phyloP scores from a whole-genome alignment of 2,113 vertebrate genomes.

The Lepus timidus region DNA sequence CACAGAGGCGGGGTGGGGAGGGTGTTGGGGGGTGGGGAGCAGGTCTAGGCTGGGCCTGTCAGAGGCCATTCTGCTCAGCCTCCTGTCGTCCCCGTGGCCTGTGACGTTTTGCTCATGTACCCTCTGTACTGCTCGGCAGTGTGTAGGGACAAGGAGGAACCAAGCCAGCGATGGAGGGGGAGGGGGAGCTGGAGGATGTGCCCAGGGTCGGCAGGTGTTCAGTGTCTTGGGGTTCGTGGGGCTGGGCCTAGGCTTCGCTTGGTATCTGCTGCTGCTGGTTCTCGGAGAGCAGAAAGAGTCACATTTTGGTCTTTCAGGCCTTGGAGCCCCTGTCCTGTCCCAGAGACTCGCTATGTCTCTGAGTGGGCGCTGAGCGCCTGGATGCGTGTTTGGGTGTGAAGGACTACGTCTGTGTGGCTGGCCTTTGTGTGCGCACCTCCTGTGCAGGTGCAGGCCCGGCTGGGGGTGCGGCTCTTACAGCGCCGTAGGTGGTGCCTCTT shows the following conservation, averaged over 20 bases:
- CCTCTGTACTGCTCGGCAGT: background rate
- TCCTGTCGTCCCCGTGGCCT: background rate
- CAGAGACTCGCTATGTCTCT: background rate
- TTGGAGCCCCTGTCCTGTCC: background rate
- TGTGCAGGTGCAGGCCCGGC: background rate
- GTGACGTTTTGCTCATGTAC: background rate
- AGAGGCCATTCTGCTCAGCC: slow-evolving; percentile 7
- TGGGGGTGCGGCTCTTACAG: background rate
- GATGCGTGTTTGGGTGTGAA: background rate
- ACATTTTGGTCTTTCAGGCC: background rate
- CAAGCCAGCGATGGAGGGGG: background rate
- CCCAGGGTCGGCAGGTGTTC: background rate
- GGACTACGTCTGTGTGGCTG: background rate
- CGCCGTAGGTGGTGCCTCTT: background rate
- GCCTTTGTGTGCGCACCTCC: background rate
- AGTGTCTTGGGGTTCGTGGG: background rate
- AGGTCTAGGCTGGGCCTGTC: slow-evolving; percentile 28
- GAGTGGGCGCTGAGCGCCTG: background rate
- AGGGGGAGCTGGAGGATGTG: background rate
- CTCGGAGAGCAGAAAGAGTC: background rate
- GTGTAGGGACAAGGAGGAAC: background rate
- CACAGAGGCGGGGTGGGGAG: background rate
- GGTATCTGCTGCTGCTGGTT: background rate
- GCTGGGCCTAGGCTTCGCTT: background rate
- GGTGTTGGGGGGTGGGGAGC: background rate